These are phyloP conservation scores for Monodelphis domestica DNA, from an alignment of 2,797 vertebrate species.

Conservation along the genomic window DNA sequence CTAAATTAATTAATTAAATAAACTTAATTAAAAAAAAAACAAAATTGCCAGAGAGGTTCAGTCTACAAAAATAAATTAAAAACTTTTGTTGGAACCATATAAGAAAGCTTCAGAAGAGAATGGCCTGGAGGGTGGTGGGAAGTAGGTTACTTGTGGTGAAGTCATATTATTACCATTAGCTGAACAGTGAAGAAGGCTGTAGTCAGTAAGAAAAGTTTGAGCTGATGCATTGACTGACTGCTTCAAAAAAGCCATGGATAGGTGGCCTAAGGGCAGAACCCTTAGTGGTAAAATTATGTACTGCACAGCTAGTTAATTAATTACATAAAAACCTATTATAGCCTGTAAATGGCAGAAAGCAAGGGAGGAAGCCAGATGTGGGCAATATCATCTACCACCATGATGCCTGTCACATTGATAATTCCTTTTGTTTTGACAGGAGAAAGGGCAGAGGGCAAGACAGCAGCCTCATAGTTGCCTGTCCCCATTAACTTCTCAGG, in stretches of 20 bases:
- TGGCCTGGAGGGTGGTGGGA: background rate
- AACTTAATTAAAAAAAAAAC: too few species aligned
- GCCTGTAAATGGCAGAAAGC: background rate
- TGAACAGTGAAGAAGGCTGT: background rate
- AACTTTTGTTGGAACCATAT: background rate
- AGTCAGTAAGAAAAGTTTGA: background rate
- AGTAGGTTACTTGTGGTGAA: background rate
- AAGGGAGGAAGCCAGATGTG: background rate
- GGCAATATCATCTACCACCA: background rate
- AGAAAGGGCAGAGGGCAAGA: background rate
- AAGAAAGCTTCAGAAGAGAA: background rate
- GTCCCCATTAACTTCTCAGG: background rate
- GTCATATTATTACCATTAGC: background rate
- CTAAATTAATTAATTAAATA: too few species aligned
- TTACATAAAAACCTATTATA: background rate
- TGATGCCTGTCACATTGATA: background rate
- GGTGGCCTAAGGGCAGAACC: background rate
- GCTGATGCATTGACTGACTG: background rate
- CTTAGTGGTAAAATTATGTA: background rate
- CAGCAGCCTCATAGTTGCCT: background rate
- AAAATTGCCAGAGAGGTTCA: background rate
- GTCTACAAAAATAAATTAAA: background rate
- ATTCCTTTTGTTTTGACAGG: background rate
- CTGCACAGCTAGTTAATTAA: background rate
- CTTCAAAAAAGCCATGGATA: background rate